Percentiles rank a stretch among this genome's conserved stretches.
Evolutionary conservation across 2,113 vertebrate species (phyloP).

Genomic region (Thryonomys swinderianus): DNA sequence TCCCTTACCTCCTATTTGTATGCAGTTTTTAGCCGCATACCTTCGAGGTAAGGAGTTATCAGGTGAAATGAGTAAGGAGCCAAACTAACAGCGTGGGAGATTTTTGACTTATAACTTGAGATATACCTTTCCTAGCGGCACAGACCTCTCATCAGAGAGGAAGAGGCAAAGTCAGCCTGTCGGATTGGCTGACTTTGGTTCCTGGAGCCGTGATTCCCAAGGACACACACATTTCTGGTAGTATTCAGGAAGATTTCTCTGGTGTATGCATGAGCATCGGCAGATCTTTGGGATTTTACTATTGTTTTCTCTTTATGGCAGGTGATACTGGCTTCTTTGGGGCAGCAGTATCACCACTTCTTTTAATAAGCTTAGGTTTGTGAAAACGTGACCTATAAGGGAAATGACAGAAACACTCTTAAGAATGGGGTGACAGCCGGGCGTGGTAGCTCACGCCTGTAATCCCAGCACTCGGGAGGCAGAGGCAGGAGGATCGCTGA

Average conservation of each 20-base stretch:
- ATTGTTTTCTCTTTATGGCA: neutral
- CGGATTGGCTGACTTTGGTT: neutral
- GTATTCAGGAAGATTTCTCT: neutral
- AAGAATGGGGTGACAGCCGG: neutral
- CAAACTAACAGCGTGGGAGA: neutral
- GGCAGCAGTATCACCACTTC: neutral
- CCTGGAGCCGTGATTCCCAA: neutral
- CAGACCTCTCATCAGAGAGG: neutral
- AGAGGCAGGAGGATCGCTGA: no score
- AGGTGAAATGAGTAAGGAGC: neutral
- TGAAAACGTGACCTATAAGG: constrained; percentile 26
- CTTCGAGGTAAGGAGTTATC: neutral
- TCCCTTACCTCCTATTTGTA: neutral
- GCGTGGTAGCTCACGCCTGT: no score
- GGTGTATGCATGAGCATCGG: neutral
- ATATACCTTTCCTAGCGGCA: neutral
- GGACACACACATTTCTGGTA: neutral
- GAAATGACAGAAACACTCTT: neutral
- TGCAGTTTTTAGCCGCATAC: neutral
- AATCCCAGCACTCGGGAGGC: no score
- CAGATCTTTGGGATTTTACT: neutral
- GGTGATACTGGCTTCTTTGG: neutral
- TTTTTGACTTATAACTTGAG: neutral
- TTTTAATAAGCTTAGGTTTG: neutral
- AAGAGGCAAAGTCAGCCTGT: neutral